These are phyloP conservation scores for Chrysocyon brachyurus DNA, from an alignment of 2,797 vertebrate species.

Conservation along the genomic window DNA sequence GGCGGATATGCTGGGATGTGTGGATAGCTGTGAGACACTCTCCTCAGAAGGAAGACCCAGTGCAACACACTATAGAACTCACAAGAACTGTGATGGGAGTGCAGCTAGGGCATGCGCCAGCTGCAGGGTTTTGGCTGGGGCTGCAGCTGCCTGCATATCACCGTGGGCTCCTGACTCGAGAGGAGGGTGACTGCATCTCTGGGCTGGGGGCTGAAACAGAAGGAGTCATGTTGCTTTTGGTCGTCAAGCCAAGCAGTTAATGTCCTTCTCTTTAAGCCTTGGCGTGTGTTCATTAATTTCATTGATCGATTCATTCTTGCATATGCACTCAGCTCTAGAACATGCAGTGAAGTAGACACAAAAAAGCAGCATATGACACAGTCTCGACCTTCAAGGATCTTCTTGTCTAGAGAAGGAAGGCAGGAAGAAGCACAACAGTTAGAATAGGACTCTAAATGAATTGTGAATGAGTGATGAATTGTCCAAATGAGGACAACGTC, in stretches of 20 bases:
- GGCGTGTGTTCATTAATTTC: slow-evolving; percentile 14
- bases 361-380: not conserved
- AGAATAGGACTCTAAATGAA: not conserved
- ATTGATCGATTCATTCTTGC: slow-evolving; percentile 57
- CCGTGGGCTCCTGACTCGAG: slow-evolving; percentile 60
- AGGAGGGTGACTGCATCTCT: not conserved
- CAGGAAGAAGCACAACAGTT: not conserved
- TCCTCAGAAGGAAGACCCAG: not conserved
- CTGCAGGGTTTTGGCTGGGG: slow-evolving; percentile 74
- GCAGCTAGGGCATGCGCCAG: not conserved
- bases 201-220: not conserved
- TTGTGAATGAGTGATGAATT: not conserved
- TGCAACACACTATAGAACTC: not conserved
- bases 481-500: not conserved
- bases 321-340: not conserved
- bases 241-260: slow-evolving; percentile 52
- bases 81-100: accelerated
- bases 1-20: not conserved
- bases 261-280: slow-evolving; percentile 54
- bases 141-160: slow-evolving; percentile 3
- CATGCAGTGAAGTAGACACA: not conserved
- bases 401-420: not conserved
- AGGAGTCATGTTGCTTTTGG: slow-evolving; percentile 40
- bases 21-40: not conserved
- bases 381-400: not conserved